A percentile compares a stretch with the other conserved stretches of the same genome.
phyloP scores from a whole-genome alignment of 2,888 invertebrate species.

The Tipula confusa region DNA sequence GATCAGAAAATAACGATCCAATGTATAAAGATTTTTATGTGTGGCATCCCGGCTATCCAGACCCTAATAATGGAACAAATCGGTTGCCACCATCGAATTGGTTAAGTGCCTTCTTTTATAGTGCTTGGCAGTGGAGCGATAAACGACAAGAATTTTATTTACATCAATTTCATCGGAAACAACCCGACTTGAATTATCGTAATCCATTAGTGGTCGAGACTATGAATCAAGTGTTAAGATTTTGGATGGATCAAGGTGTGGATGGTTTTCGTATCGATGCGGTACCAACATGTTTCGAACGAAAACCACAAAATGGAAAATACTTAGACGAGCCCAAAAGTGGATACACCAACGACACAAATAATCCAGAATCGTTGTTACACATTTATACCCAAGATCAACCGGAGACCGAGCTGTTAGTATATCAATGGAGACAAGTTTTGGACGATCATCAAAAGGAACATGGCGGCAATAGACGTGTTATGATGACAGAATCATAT shows the following conservation, averaged over 20 bases:
- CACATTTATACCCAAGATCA: slow-evolving; percentile 61
- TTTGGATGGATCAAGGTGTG: slow-evolving; percentile 74
- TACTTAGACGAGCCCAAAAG: slow-evolving; percentile 54
- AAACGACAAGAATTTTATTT: slow-evolving; percentile 65
- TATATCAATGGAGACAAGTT: slow-evolving; percentile 56
- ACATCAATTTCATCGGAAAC: slow-evolving; percentile 66
- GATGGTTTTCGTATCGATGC: slow-evolving; percentile 73
- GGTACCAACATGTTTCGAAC: slow-evolving; percentile 51
- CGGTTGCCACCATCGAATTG: slow-evolving; percentile 67
- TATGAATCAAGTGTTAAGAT: slow-evolving; percentile 59
- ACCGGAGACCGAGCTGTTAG: slow-evolving; percentile 55
- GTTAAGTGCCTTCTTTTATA: slow-evolving; percentile 61
- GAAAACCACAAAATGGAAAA: slow-evolving; percentile 38
- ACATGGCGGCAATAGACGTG: slow-evolving; percentile 45
- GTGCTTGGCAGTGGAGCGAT: slow-evolving; percentile 69
- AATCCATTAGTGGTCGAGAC: slow-evolving; percentile 60
- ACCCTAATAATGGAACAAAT: slow-evolving; percentile 45
- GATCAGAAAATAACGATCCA: slow-evolving; percentile 59
- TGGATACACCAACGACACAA: slow-evolving; percentile 50
- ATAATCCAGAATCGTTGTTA: slow-evolving; percentile 55
- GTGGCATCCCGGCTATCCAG: slow-evolving; percentile 60
- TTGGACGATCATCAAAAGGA: slow-evolving; percentile 50
- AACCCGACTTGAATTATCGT: slow-evolving; percentile 72
- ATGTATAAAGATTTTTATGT: slow-evolving; percentile 70
- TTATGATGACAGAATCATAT: slow-evolving; percentile 62